Evolutionary conservation across 2,113 vertebrate genomes (phyloP).

Genomic region (Erythrolamprus reginae): DNA sequence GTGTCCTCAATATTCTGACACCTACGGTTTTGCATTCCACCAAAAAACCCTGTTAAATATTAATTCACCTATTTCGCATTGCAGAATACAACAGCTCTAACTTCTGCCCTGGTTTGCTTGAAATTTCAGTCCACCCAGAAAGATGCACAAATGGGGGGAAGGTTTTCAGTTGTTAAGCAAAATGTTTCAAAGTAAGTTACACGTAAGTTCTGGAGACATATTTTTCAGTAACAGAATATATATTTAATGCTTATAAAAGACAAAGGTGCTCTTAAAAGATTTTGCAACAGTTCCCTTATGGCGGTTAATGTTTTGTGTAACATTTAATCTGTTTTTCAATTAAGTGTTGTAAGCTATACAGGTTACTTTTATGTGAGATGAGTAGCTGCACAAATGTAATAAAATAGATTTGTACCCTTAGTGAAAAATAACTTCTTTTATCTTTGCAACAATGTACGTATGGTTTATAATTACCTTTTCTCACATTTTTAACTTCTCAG

Average conservation of each 20-base stretch:
- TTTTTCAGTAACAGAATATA: background rate
- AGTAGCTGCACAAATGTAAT: background rate
- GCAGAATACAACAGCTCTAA: background rate
- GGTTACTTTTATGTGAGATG: background rate
- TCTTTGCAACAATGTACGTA: background rate
- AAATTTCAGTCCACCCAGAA: background rate
- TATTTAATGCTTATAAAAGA: background rate
- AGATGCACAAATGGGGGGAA: background rate
- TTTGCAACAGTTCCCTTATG: background rate
- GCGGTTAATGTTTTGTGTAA: background rate
- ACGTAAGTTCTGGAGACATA: background rate
- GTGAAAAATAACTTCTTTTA: background rate
- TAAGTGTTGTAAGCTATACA: background rate
- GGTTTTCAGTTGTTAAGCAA: background rate
- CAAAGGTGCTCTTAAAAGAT: background rate
- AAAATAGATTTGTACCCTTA: background rate
- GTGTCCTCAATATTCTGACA: background rate
- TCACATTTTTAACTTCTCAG: background rate
- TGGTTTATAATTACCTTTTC: background rate
- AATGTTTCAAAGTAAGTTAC: background rate
- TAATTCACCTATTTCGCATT: background rate
- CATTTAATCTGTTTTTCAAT: background rate
- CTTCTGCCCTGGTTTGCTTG: background rate
- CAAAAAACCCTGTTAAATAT: background rate
- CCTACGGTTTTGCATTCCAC: background rate